Evolutionary conservation across 2,113 vertebrate species (phyloP).

Genomic region (Cinclus cinclus): DNA sequence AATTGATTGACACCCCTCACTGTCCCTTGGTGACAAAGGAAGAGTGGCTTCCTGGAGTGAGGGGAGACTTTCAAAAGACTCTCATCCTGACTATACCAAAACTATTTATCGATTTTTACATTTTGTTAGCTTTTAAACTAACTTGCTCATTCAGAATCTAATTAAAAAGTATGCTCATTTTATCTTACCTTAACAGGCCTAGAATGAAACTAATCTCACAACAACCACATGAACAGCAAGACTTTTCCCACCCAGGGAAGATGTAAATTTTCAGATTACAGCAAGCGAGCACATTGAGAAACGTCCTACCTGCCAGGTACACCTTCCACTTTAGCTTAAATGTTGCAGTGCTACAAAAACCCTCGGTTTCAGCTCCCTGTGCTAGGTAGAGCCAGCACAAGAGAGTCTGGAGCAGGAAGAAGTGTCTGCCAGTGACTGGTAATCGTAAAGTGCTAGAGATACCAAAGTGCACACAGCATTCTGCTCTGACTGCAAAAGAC

Average conservation of each 20-base stretch:
- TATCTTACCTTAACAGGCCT: background rate
- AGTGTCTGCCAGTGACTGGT: background rate
- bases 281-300: background rate
- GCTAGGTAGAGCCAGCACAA: background rate
- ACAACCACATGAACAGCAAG: background rate
- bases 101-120: background rate
- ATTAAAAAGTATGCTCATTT: background rate
- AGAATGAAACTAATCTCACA: background rate
- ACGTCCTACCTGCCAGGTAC: background rate
- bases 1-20: background rate
- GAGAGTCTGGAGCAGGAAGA: background rate
- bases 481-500: background rate
- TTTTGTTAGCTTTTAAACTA: background rate
- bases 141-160: background rate
- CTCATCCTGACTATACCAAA: background rate
- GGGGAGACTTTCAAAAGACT: background rate
- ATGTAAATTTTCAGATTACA: too few species aligned
- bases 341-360: fast-evolving
- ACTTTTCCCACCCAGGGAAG: background rate
- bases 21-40: background rate
- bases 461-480: background rate
- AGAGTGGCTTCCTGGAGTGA: background rate
- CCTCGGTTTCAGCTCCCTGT: background rate
- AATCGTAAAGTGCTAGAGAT: background rate
- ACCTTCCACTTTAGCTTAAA: background rate